phyloP scores from a whole-genome alignment of 2,797 vertebrate species.

The Acrossocheilus wenchowensis region DNA sequence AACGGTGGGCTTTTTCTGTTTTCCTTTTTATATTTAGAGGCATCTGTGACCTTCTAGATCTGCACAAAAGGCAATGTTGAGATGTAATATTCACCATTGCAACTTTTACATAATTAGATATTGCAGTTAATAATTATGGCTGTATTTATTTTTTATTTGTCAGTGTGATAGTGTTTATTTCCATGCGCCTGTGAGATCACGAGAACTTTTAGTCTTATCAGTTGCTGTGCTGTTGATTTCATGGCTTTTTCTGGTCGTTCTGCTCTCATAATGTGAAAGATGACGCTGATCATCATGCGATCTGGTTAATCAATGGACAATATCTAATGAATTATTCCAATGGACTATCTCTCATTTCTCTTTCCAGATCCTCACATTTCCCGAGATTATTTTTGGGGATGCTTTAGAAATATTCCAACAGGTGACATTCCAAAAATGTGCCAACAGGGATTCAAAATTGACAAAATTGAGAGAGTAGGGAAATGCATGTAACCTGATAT shows the following conservation, averaged over 20 bases:
- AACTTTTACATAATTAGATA: neutral
- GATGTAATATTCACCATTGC: no score
- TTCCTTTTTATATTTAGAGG: neutral
- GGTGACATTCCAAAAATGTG: neutral
- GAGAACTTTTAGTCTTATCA: neutral
- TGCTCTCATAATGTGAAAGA: neutral
- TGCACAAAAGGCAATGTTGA: neutral
- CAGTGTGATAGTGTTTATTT: neutral
- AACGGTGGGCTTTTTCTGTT: neutral
- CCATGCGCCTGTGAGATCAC: neutral
- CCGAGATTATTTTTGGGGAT: neutral
- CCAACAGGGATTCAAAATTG: neutral
- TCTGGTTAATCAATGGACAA: neutral
- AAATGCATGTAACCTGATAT: neutral
- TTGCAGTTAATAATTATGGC: neutral
- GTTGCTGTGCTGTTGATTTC: neutral
- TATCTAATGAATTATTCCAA: neutral
- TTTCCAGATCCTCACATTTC: neutral
- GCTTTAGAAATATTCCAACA: neutral
- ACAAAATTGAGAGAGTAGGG: neutral
- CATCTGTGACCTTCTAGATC: neutral
- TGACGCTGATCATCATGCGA: neutral
- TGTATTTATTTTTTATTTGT: neutral
- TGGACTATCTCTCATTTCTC: neutral
- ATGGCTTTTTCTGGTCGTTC: neutral